Percentiles rank a stretch among this genome's conserved stretches.
Evolutionary conservation across 2,113 vertebrate genomes (phyloP).

Genomic region (Reinhardtius hippoglossoides): DNA sequence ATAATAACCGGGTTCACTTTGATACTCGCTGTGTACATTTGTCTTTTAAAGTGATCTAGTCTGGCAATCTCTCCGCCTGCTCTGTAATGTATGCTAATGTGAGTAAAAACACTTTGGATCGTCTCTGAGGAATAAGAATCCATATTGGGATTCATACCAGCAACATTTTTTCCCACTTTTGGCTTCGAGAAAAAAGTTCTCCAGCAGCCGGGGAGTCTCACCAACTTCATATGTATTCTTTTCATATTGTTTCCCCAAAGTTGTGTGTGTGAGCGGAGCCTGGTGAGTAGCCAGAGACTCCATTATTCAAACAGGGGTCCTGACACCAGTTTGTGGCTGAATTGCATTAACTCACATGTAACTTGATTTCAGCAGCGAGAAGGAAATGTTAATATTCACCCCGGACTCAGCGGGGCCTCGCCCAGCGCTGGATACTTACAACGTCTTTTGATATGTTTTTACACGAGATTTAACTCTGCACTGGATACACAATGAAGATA

Average conservation of each 20-base stretch:
- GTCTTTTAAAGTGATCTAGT: conserved; percentile 77
- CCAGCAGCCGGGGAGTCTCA: conserved; percentile 43
- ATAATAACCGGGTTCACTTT: conserved; percentile 74
- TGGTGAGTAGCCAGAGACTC: conserved; percentile 53
- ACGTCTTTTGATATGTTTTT: conserved; percentile 21
- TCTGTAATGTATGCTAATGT: conserved; percentile 78
- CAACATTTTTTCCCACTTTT: conserved; percentile 38
- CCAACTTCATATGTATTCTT: conserved; percentile 23
- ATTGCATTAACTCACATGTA: conserved; percentile 47
- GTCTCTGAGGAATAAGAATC: conserved; percentile 76
- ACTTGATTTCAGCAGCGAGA: conserved; percentile 25
- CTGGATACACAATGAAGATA: not conserved
- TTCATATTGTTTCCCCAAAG: conserved; percentile 50
- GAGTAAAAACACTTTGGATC: conserved; percentile 71
- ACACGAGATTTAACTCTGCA: conserved; percentile 6
- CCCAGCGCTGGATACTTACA: conserved; percentile 3
- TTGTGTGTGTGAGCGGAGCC: conserved; percentile 40
- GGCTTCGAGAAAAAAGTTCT: conserved; percentile 57
- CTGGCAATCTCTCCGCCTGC: conserved; percentile 67
- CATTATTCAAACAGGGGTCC: conserved; percentile 65
- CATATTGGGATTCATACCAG: conserved; percentile 57
- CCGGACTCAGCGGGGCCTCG: conserved; percentile 16
- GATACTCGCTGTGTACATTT: conserved; percentile 68
- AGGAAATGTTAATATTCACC: conserved; percentile 32
- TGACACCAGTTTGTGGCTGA: conserved; percentile 65